phyloP scores from a whole-genome alignment of 2,888 invertebrate genomes.

The Anorthoa munda region DNA sequence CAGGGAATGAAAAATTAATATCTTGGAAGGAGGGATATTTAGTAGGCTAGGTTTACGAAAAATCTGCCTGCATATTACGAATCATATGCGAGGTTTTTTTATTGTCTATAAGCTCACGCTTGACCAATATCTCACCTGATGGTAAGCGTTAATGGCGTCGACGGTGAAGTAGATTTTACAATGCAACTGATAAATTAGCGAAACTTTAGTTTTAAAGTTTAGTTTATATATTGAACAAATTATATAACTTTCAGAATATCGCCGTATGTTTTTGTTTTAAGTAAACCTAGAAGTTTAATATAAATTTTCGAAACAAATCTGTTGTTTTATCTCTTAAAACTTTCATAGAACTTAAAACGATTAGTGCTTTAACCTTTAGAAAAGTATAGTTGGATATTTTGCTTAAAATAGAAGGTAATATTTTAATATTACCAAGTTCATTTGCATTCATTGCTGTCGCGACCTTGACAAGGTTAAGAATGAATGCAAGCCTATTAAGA shows the following conservation, averaged over 20 bases:
- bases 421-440: background rate
- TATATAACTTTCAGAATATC: background rate
- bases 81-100: background rate
- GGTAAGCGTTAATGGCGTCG: no score
- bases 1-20: background rate
- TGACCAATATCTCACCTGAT: no score
- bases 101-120: no score
- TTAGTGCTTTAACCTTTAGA: background rate
- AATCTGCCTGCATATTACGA: background rate
- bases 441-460: background rate
- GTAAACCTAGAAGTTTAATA: background rate
- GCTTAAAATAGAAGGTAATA: background rate
- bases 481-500: no score
- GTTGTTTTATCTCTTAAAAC: background rate
- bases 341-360: background rate
- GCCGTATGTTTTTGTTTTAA: background rate
- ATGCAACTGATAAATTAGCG: background rate
- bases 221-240: background rate
- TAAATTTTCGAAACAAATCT: background rate
- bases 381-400: background rate
- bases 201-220: background rate
- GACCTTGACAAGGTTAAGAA: background rate
- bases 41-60: background rate
- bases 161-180: background rate
- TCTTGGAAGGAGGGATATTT: no score